These are phyloP conservation scores for Morone saxatilis DNA, from an alignment of 2,113 vertebrate genomes.

Conservation along the genomic window DNA sequence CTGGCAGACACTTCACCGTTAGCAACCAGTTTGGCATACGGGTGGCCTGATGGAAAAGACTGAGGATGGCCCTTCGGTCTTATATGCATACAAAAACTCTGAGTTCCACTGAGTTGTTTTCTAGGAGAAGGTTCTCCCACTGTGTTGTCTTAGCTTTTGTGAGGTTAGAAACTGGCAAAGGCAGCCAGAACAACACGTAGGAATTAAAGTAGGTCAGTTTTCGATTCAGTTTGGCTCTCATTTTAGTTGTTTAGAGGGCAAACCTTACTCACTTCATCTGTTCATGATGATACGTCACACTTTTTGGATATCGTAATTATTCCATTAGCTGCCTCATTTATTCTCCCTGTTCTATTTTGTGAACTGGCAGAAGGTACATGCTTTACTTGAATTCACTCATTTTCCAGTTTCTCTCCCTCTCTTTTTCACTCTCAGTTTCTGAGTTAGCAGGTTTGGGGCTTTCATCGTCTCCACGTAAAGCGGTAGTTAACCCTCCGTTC, in stretches of 20 bases:
- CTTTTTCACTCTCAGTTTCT: constrained; percentile 35
- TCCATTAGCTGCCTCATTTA: constrained; percentile 64
- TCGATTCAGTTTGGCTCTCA: constrained; percentile 5
- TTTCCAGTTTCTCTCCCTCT: constrained; percentile 42
- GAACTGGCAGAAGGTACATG: constrained; percentile 18
- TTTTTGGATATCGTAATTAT: constrained; percentile 54
- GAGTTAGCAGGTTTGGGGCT: constrained; percentile 66
- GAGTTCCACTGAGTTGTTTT: constrained; percentile 24
- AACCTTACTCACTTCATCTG: constrained; percentile 40
- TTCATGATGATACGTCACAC: constrained; percentile 22
- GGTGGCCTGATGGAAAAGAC: constrained; percentile 17
- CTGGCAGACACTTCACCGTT: constrained; percentile 41
- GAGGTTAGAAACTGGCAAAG: constrained; percentile 8
- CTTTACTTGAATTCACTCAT: constrained; percentile 16
- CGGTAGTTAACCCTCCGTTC: constrained; percentile 47
- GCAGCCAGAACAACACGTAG: constrained; percentile 14
- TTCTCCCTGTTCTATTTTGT: constrained; percentile 46
- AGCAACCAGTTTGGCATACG: constrained; percentile 23
- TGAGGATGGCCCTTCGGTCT: constrained; percentile 10
- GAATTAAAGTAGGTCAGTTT: constrained; percentile 39
- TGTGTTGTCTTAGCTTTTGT: constrained; percentile 24
- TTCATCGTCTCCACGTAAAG: constrained; percentile 66
- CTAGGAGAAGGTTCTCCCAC: background rate
- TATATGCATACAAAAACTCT: background rate
- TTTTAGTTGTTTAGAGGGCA: constrained; percentile 20